phyloP scores from a whole-genome alignment of 2,888 invertebrate species.

The Trachelus troglodyta region DNA sequence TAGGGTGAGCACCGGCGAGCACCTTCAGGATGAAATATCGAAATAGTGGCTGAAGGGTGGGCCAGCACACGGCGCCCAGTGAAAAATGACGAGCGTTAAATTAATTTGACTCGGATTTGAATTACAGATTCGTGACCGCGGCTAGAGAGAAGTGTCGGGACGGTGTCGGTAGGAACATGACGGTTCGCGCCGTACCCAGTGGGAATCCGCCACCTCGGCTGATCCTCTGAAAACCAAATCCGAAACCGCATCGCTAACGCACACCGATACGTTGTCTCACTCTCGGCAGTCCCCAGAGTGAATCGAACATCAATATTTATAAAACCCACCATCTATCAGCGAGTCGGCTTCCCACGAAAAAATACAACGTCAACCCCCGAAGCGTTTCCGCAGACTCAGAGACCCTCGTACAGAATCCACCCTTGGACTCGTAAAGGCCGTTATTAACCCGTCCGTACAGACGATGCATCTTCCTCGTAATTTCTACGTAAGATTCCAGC shows the following conservation, averaged over 20 bases:
- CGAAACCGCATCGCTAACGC: constrained; percentile 9
- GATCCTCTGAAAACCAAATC: not conserved
- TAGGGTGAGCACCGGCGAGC: constrained; percentile 3
- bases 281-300: constrained; percentile 10
- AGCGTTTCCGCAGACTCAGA: not conserved
- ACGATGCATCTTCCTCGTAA: not conserved
- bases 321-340: constrained; percentile 39
- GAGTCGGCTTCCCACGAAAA: constrained; percentile 1
- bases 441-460: not conserved
- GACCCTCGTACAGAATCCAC: not conserved
- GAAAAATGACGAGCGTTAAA: constrained; percentile 59
- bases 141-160: constrained; percentile 24
- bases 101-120: constrained; percentile 56
- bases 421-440: not conserved
- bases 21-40: constrained; percentile 42
- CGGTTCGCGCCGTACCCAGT: constrained; percentile 34
- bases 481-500: not conserved
- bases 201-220: constrained; percentile 25
- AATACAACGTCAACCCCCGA: not conserved
- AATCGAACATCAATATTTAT: constrained; percentile 42
- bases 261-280: not conserved
- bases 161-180: constrained; percentile 40
- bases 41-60: constrained; percentile 17
- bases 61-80: constrained; percentile 33
- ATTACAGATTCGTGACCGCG: constrained; percentile 44